Evolutionary conservation across 2,888 invertebrate species (phyloP).

Genomic region (Nomada fucata): DNA sequence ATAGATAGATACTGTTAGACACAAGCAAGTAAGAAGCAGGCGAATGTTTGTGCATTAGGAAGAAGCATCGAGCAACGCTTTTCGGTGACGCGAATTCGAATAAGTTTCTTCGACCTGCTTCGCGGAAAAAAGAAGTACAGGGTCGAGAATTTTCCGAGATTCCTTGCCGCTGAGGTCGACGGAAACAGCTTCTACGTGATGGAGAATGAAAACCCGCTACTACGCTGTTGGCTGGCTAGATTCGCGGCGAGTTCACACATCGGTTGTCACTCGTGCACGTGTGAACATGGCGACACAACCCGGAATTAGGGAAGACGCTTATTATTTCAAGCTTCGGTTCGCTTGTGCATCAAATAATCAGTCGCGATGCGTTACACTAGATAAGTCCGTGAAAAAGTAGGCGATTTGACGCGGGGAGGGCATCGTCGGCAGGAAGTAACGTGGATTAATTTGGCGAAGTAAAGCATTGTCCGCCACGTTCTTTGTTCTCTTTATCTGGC

Average conservation of each 20-base stretch:
- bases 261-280: conserved; percentile 72
- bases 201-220: conserved; percentile 50
- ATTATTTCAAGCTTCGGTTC: conserved; percentile 81
- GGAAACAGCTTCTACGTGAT: conserved; percentile 8
- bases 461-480: conserved; percentile 57
- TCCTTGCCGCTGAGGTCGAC: not conserved
- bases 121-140: not conserved
- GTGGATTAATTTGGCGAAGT: conserved; percentile 64
- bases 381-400: conserved; percentile 75
- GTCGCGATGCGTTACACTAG: conserved; percentile 75
- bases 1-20: not conserved
- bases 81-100: no score
- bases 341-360: conserved; percentile 73
- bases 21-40: no score
- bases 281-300: conserved; percentile 74
- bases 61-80: no score
- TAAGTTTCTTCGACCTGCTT: no score
- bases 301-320: conserved; percentile 79
- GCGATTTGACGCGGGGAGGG: conserved; percentile 64
- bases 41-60: no score
- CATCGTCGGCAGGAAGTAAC: conserved; percentile 60
- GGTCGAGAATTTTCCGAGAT: not conserved
- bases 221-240: conserved; percentile 67
- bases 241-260: conserved; percentile 77
- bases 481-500: conserved; percentile 52